phyloP scores from a whole-genome alignment of 2,888 invertebrate genomes.

The Acrobasis consociella region DNA sequence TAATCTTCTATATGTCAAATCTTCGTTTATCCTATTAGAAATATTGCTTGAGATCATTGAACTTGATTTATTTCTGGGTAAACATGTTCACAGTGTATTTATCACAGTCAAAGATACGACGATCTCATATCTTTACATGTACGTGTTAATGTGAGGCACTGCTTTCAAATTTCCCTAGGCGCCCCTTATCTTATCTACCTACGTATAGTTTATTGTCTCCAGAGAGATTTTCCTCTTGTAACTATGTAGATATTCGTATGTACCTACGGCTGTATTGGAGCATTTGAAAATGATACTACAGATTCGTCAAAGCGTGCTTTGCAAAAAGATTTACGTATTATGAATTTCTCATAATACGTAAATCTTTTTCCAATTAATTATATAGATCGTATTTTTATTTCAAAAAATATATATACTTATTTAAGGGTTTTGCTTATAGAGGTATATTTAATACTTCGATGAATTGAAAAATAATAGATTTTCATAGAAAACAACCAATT shows the following conservation, averaged over 20 bases:
- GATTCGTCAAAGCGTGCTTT: too few species aligned
- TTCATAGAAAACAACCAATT: too few species aligned
- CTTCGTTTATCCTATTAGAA: background rate
- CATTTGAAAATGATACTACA: too few species aligned
- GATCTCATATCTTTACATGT: slow-evolving; percentile 10
- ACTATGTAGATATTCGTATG: background rate
- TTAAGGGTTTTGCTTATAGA: too few species aligned
- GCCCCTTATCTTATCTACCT: slow-evolving; percentile 14
- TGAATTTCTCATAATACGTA: too few species aligned
- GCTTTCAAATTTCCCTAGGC: slow-evolving; percentile 18
- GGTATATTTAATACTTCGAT: too few species aligned
- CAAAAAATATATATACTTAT: too few species aligned
- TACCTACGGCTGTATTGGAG: background rate
- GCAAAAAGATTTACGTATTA: too few species aligned
- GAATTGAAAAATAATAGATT: too few species aligned
- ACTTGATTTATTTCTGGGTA: background rate
- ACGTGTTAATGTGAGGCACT: slow-evolving; percentile 12
- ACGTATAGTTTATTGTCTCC: slow-evolving; percentile 9
- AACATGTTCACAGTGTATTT: background rate
- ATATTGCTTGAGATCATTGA: background rate
- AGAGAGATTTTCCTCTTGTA: slow-evolving; percentile 2
- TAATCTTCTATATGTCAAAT: too few species aligned
- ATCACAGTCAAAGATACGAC: slow-evolving; percentile 16
- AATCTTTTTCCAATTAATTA: too few species aligned
- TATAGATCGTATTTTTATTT: too few species aligned